Conservation (phyloP, 2,888 invertebrate genomes). For the Seladonia tumulorum region DNA sequence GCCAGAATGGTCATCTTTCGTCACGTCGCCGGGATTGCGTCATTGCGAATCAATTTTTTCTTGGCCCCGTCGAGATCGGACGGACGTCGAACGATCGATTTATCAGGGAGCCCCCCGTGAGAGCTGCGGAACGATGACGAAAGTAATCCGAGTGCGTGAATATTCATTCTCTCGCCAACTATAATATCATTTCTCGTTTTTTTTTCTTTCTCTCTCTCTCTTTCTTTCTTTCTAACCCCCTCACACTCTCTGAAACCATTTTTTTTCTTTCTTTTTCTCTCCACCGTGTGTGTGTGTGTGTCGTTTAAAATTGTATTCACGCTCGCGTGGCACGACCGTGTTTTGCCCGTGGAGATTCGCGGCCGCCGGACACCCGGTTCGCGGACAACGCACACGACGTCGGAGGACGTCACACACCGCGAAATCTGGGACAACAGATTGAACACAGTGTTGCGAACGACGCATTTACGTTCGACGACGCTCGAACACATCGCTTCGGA, state of each 20-base stretch:
- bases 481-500: neutral
- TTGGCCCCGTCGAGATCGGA: conserved; percentile 29
- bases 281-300: neutral
- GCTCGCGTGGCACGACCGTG: neutral
- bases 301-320: neutral
- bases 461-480: neutral
- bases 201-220: neutral
- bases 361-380: neutral
- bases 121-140: conserved; percentile 33
- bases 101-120: conserved; percentile 31
- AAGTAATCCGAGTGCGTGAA: conserved; percentile 49
- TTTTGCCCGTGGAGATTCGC: conserved; percentile 13
- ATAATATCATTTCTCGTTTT: neutral
- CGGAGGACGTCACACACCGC: conserved; percentile 10
- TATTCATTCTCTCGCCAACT: conserved; percentile 18
- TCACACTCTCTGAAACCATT: neutral
- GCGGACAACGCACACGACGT: neutral
- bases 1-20: conserved; percentile 44
- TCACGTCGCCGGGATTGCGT: conserved; percentile 55
- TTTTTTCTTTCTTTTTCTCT: neutral
- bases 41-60: conserved; percentile 58
- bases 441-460: neutral
- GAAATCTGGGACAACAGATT: conserved; percentile 25
- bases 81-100: conserved; percentile 29
- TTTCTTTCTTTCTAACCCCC: neutral